Percentiles rank a stretch among this genome's conserved stretches.
Conservation (phyloP, 1,140 invertebrate species). For the Aphelinus atriplicis region DNA sequence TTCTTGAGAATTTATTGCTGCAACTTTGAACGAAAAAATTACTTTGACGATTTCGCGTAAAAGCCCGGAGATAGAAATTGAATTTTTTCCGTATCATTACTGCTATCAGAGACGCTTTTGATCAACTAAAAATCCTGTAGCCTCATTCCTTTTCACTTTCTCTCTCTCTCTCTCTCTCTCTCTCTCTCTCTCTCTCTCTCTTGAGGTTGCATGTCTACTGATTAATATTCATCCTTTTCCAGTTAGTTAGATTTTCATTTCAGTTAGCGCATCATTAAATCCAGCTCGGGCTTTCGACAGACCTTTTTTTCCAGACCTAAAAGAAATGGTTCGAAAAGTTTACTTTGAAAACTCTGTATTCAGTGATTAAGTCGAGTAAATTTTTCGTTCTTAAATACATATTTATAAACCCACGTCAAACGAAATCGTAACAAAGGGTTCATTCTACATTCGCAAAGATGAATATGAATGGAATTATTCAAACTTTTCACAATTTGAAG, state of each 20-base stretch:
- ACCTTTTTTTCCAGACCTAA: too few species aligned
- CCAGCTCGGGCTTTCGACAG: not conserved
- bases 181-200: too few species aligned
- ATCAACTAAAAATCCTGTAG: not conserved
- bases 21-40: constrained; percentile 3
- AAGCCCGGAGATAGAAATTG: constrained; percentile 39
- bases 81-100: constrained; percentile 32
- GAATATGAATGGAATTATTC: too few species aligned
- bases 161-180: too few species aligned
- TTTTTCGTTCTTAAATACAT: too few species aligned
- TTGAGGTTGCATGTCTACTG: not conserved
- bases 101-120: constrained; percentile 14
- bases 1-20: not conserved
- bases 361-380: too few species aligned
- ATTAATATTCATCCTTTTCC: not conserved
- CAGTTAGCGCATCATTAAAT: constrained; percentile 7
- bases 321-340: too few species aligned
- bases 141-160: not conserved
- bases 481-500: too few species aligned
- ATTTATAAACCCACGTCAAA: too few species aligned
- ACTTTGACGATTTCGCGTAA: constrained; percentile 26
- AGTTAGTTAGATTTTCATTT: constrained; percentile 20
- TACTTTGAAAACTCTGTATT: too few species aligned
- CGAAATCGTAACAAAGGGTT: too few species aligned
- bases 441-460: too few species aligned